These are phyloP conservation scores for Drosophila prolongata DNA, from an alignment of 2,888 invertebrate species.

Conservation along the genomic window DNA sequence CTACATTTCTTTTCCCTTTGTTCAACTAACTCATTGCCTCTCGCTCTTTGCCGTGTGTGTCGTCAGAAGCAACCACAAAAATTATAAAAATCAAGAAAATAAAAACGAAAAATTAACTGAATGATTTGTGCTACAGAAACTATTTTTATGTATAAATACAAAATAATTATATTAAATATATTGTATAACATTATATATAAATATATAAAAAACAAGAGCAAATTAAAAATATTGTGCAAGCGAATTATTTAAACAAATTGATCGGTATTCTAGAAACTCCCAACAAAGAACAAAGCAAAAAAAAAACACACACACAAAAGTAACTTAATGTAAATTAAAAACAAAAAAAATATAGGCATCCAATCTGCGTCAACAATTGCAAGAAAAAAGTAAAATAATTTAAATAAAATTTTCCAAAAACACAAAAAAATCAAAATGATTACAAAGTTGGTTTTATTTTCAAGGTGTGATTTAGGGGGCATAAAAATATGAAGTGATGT, in stretches of 20 bases:
- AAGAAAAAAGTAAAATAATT: slow-evolving; percentile 35
- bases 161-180: slow-evolving; percentile 41
- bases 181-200: slow-evolving; percentile 56
- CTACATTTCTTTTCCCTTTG: not conserved
- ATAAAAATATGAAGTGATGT: no score
- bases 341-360: not conserved
- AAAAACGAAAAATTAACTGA: slow-evolving; percentile 14
- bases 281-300: slow-evolving; percentile 25
- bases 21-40: slow-evolving; percentile 44
- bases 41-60: slow-evolving; percentile 67
- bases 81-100: slow-evolving; percentile 7
- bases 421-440: slow-evolving; percentile 15
- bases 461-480: no score
- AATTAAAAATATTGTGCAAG: slow-evolving; percentile 22
- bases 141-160: slow-evolving; percentile 53
- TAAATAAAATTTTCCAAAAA: slow-evolving; percentile 44
- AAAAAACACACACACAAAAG: slow-evolving; percentile 17
- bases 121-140: slow-evolving; percentile 51
- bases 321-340: slow-evolving; percentile 32
- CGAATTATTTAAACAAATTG: slow-evolving; percentile 31
- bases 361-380: slow-evolving; percentile 26
- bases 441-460: not conserved
- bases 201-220: slow-evolving; percentile 36
- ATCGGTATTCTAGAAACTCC: slow-evolving; percentile 15
- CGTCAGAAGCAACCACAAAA: slow-evolving; percentile 20